phyloP scores from a whole-genome alignment of 1,140 invertebrate genomes.

The Cherax destructor region DNA sequence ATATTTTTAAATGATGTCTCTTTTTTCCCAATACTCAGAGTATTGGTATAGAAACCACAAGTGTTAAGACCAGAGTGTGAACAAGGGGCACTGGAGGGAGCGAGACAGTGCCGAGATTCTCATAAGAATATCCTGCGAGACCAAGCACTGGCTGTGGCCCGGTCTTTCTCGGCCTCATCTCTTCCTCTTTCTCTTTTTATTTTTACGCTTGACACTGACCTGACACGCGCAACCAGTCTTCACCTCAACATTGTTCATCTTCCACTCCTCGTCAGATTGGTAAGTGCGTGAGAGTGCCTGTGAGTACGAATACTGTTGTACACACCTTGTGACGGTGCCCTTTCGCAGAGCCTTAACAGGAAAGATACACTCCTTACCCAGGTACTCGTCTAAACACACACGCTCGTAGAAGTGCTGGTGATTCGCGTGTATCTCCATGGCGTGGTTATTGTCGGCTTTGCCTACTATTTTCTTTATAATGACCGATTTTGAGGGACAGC shows the following conservation, averaged over 20 bases:
- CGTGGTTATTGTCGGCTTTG: slow-evolving; percentile 46
- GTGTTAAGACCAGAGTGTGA: not conserved
- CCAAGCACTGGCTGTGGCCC: slow-evolving; percentile 29
- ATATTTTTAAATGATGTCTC: not conserved
- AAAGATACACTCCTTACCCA: slow-evolving; percentile 64
- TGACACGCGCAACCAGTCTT: slow-evolving; percentile 45
- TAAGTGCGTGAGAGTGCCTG: slow-evolving; percentile 40
- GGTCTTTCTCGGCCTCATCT: slow-evolving; percentile 35
- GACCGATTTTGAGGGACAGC: slow-evolving; percentile 60
- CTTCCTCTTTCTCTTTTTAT: slow-evolving; percentile 54
- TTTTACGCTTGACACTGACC: slow-evolving; percentile 43
- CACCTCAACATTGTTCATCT: not conserved
- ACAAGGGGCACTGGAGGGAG: slow-evolving; percentile 27
- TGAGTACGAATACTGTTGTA: slow-evolving; percentile 55
- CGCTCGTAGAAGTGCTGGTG: slow-evolving; percentile 61
- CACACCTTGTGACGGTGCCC: slow-evolving; percentile 54
- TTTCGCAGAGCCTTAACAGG: slow-evolving; percentile 40
- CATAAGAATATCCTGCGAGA: not conserved
- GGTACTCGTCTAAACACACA: slow-evolving; percentile 55
- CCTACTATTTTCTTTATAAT: slow-evolving; percentile 55
- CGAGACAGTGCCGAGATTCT: not conserved
- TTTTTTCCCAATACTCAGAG: slow-evolving; percentile 22
- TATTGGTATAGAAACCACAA: slow-evolving; percentile 12
- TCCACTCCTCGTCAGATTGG: not conserved
- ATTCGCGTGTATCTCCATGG: slow-evolving; percentile 49